phyloP scores from a whole-genome alignment of 2,888 invertebrate species.

The Homarus gammarus region DNA sequence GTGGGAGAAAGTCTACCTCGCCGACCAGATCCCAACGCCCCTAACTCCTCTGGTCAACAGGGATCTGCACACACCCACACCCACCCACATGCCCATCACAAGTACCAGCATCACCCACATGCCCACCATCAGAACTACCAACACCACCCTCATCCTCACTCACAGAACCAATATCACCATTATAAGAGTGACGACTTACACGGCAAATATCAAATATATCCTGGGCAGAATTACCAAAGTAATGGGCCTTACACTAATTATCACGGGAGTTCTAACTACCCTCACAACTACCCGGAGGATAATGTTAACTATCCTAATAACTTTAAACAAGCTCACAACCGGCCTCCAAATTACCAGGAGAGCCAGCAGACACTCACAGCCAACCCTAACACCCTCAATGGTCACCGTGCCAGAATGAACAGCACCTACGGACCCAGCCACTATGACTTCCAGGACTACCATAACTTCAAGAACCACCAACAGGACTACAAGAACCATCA shows the following conservation, averaged over 20 bases:
- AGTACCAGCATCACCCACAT: slow-evolving; percentile 58
- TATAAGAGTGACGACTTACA: slow-evolving; percentile 68
- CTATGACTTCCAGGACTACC: slow-evolving; percentile 68
- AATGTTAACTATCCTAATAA: slow-evolving; percentile 48
- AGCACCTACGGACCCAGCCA: slow-evolving; percentile 45
- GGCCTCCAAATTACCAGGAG: slow-evolving; percentile 49
- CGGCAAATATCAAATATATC: slow-evolving; percentile 16
- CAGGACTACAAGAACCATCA: slow-evolving; percentile 61
- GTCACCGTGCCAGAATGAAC: slow-evolving; percentile 39
- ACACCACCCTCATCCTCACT: slow-evolving; percentile 62
- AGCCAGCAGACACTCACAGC: neutral
- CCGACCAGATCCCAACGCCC: slow-evolving; percentile 39
- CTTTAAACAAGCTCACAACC: slow-evolving; percentile 41
- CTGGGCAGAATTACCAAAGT: slow-evolving; percentile 50
- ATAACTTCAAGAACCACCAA: slow-evolving; percentile 70
- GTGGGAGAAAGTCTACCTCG: slow-evolving; percentile 63
- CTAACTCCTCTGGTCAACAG: slow-evolving; percentile 36
- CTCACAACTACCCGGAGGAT: slow-evolving; percentile 38
- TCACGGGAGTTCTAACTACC: slow-evolving; percentile 23
- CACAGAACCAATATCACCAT: slow-evolving; percentile 67
- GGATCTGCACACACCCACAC: slow-evolving; percentile 31
- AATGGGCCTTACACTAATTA: slow-evolving; percentile 59
- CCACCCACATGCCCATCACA: slow-evolving; percentile 42
- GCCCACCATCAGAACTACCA: slow-evolving; percentile 58
- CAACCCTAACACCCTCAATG: slow-evolving; percentile 49